Evolutionary conservation across 2,888 invertebrate species (phyloP).

Genomic region (Metellina segmentata): DNA sequence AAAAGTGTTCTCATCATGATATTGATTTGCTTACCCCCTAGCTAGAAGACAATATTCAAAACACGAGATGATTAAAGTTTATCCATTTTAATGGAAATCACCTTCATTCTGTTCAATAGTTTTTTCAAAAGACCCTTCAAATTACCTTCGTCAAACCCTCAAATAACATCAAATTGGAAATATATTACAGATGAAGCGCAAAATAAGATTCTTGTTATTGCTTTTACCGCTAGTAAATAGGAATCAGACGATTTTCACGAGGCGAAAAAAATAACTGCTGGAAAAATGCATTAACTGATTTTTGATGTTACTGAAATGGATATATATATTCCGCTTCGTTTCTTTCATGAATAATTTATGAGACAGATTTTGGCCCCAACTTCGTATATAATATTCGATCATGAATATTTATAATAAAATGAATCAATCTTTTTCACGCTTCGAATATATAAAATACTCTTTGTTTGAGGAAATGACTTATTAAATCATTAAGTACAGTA

Average conservation of each 20-base stretch:
- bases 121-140: not conserved
- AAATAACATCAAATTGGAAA: slow-evolving; percentile 3
- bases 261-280: not conserved
- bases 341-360: slow-evolving; percentile 47
- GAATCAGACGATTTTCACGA: not conserved
- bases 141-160: not conserved
- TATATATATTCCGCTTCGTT: slow-evolving; percentile 23
- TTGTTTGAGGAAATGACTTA: slow-evolving; percentile 18
- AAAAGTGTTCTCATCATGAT: not conserved
- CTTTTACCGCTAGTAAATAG: not conserved
- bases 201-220: slow-evolving; percentile 19
- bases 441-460: not conserved
- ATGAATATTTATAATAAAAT: slow-evolving; percentile 52
- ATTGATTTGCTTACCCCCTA: not conserved
- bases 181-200: slow-evolving; percentile 8
- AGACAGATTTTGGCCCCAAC: slow-evolving; percentile 1
- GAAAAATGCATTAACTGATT: slow-evolving; percentile 24
- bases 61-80: not conserved
- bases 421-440: slow-evolving; percentile 26
- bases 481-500: slow-evolving; percentile 36
- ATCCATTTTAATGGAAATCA: not conserved
- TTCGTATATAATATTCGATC: slow-evolving; percentile 21
- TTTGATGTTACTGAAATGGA: slow-evolving; percentile 37
- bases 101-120: not conserved
- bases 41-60: not conserved